Evolutionary conservation across 2,797 vertebrate genomes (phyloP), one percentile per base, ranked within the genome.

Genomic region (Megaceryle alcyon): DNA sequence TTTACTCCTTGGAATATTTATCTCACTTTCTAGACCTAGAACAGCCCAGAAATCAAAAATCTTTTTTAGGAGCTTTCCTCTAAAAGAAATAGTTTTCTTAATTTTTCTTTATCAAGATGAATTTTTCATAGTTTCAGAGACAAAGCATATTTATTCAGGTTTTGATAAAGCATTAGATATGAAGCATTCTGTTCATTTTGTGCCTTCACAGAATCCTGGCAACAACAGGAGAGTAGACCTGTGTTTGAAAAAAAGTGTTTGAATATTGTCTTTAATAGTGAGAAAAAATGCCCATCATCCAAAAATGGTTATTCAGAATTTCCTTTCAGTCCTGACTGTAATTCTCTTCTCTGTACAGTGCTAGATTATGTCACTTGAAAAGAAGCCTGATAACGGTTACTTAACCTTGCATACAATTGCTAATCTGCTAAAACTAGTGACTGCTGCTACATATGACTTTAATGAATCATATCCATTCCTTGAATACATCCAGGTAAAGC

Each of bases 341-440:
- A 60, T 81, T 93, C 6, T 85, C 5, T 39, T 70, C 13, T 84
- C 31, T 25, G 23, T 51, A 20, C 6, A 33, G 12, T 53, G 56
- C 44, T 44, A 28, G 35, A 48, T 83, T 81, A 72, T 64, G 28
- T 59, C 48, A 54, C 64, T 60, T 57, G 48, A 46, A 70, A 63
- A 51, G 23, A 76, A 3, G 11, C 25, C 48, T 79, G 53, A 31
- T 69, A 71, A 33, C 0, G 0, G 48, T 75, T 92, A 16, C 33
- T 71, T 90, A 64, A 46, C 10, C 14, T 90, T 69, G 31, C 37
- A 90, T 88, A 65, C 65, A 78, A 66, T 92, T 88, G 59, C 51
- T 81, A 15, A 83, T 89, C 59, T 89, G 53, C 85, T 97, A 95
- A 88, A 97, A 97, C 90, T 92, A 96, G 69, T 97, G 51, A 85